Conservation (phyloP, 2,888 invertebrate species). For the Yponomeuta cagnagella region DNA sequence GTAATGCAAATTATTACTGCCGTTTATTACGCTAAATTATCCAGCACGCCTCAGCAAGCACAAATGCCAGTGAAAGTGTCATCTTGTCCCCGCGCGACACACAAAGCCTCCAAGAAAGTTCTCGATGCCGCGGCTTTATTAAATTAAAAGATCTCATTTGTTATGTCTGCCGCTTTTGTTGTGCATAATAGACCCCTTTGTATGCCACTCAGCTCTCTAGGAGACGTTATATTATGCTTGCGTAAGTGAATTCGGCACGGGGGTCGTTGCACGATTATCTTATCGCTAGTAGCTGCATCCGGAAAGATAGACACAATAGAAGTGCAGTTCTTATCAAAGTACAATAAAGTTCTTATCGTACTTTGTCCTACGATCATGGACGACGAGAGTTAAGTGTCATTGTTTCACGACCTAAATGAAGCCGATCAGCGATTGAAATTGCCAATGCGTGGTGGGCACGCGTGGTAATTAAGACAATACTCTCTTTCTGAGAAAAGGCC, state of each 20-base stretch:
- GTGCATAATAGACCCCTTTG: not conserved
- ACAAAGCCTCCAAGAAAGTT: slow-evolving; percentile 10
- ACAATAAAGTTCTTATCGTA: too few species aligned
- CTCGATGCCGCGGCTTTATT: slow-evolving; percentile 5
- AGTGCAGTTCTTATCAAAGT: too few species aligned
- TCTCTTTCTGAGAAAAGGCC: too few species aligned
- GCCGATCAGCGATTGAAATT: too few species aligned
- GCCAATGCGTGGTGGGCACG: too few species aligned
- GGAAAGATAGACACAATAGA: too few species aligned
- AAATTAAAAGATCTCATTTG: slow-evolving; percentile 1
- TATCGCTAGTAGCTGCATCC: not conserved
- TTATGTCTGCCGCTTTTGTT: not conserved
- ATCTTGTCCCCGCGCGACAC: not conserved
- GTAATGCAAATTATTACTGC: slow-evolving; percentile 18
- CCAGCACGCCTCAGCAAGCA: slow-evolving; percentile 36
- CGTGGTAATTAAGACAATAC: too few species aligned
- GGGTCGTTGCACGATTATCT: not conserved
- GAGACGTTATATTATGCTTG: not conserved
- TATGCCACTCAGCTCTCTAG: not conserved
- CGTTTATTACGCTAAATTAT: slow-evolving; percentile 43
- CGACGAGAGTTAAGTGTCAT: too few species aligned
- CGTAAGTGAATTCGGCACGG: not conserved
- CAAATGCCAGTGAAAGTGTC: slow-evolving; percentile 47
- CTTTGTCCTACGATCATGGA: too few species aligned
- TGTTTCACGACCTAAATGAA: too few species aligned